Evolutionary conservation across 2,113 vertebrate species (phyloP), one percentile per base, ranked within the genome.

Genomic region (Peromyscus maniculatus): DNA sequence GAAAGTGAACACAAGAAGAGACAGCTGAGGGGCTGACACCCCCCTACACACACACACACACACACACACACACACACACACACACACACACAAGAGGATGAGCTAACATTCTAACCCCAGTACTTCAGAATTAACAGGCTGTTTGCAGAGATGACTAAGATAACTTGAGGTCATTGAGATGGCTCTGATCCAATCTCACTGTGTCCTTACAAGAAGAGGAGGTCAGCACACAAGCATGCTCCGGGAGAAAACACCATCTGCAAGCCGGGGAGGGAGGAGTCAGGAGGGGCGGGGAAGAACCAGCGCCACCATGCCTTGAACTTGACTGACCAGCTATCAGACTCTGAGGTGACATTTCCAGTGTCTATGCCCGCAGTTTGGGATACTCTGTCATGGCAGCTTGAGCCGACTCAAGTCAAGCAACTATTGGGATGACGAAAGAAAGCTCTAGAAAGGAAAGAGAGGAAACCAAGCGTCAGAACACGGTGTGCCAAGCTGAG

Each of bases 291-390:
- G 31, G 7, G 82, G 82, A 43, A 64, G 59, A 46, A 28, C 15
- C 39, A 57, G 39, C 3, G 8, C 71, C 16, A 12, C 5, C 4
- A 64, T 46, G 12, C 11, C 19, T 49, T 11, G 39, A 9, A 11
- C 74, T 8, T 46, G 9, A 46, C 71, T 57, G 26, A 28, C 4
- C 7, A 9, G 26, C 36, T 12, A 26, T 75, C 46, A 49, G 46
- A 77, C 46, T 13, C 43, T 19, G 5, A 46, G 57, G 11, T 1
- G 8, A 0, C 12, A 39, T n/a, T 7, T 88, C 75, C n/a, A 13
- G 0, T 21, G 67, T 7, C 28, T 33, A 7, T 31, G 5, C 10
- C 3, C 11, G 10, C 24, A 4, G 4, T 4, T 5, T 75, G 26
- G n/a, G n/a, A 4, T 1, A 7, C 49, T 46, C 71, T 13, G 43